These are phyloP conservation scores for Ormyrus pomaceus DNA, from an alignment of 2,888 invertebrate genomes.

Conservation along the genomic window DNA sequence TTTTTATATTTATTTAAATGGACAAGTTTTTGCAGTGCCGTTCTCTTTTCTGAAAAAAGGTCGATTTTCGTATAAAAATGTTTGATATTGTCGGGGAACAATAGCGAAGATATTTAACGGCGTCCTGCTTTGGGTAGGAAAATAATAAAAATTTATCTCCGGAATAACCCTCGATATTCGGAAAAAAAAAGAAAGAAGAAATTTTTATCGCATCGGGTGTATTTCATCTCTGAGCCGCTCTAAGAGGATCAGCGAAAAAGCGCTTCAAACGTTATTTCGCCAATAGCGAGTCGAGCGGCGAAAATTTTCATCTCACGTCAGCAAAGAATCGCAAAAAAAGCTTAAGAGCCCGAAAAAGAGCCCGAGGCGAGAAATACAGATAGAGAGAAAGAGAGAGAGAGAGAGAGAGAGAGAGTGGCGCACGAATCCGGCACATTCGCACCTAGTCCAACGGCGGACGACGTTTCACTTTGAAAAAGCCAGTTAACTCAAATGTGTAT, in stretches of 20 bases:
- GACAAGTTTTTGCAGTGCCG: no score
- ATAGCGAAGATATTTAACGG: background rate
- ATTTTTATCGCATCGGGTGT: slow-evolving; percentile 31
- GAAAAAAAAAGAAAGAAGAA: slow-evolving; percentile 12
- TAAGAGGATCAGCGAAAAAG: slow-evolving; percentile 30
- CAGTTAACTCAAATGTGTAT: slow-evolving; percentile 46
- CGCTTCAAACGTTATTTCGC: slow-evolving; percentile 26
- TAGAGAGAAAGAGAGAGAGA: background rate
- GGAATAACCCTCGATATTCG: slow-evolving; percentile 4
- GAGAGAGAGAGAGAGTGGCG: background rate
- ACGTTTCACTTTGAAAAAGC: slow-evolving; percentile 28
- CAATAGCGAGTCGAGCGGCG: background rate
- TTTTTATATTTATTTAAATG: no score
- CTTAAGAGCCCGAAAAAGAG: no score
- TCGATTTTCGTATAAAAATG: no score
- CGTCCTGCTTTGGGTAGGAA: background rate
- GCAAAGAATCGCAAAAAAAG: slow-evolving; percentile 7
- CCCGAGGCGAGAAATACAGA: background rate
- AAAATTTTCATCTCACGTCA: slow-evolving; percentile 35
- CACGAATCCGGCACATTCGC: background rate
- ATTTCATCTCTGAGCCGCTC: slow-evolving; percentile 36
- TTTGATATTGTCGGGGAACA: no score
- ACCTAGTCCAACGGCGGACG: background rate
- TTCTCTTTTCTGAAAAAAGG: no score
- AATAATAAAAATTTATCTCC: no score